A percentile compares a stretch with the other conserved stretches of the same genome.
phyloP scores from a whole-genome alignment of 2,888 invertebrate species.

The Orchestes rusci region DNA sequence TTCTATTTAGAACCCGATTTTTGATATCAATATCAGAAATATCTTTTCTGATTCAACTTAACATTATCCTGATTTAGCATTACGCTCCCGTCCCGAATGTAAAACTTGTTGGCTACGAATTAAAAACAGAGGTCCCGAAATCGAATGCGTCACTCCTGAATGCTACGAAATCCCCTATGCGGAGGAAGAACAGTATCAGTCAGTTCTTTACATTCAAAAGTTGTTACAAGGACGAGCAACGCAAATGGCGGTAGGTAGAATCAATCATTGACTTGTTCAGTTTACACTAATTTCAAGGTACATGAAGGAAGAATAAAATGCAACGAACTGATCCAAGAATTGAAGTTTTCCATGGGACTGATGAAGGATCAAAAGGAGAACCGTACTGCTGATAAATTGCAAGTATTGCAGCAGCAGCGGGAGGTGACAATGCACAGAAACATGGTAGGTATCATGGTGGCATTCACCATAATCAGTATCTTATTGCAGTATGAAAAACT shows the following conservation, averaged over 20 bases:
- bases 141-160: conserved; percentile 34
- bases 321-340: conserved; percentile 62
- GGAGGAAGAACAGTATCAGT: conserved; percentile 47
- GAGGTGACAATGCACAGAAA: conserved; percentile 32
- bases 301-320: conserved; percentile 63
- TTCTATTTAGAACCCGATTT: no score
- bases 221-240: conserved; percentile 63
- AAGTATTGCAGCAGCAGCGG: conserved; percentile 38
- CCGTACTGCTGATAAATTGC: conserved; percentile 33
- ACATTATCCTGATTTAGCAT: no score
- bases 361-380: conserved; percentile 49
- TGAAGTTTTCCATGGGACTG: conserved; percentile 60
- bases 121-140: conserved; percentile 27
- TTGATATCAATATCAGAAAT: no score
- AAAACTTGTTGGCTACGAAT: conserved; percentile 30
- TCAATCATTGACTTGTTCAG: no score
- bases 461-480: neutral
- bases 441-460: conserved; percentile 24
- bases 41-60: no score
- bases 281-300: conserved; percentile 52
- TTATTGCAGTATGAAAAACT: neutral
- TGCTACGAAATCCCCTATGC: conserved; percentile 34
- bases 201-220: conserved; percentile 57
- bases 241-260: conserved; percentile 56
- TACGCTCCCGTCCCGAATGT: conserved; percentile 16